Conservation (phyloP, 2,888 invertebrate species). For the Lasioglossum oenotherae region DNA sequence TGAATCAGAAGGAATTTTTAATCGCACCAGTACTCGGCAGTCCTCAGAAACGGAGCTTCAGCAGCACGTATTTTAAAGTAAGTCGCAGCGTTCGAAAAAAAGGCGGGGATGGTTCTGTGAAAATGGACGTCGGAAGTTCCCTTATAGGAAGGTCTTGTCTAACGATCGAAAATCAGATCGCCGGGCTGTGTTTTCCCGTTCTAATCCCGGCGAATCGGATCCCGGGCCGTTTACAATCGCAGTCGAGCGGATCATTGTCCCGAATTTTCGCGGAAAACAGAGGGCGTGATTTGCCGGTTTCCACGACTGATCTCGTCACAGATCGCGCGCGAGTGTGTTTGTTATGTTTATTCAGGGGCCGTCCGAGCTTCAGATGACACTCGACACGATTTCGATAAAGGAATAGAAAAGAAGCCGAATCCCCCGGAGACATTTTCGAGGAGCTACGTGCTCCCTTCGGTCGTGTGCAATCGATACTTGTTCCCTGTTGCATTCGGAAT, state of each 20-base stretch:
- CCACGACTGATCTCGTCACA: neutral
- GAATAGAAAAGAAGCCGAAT: conserved; percentile 34
- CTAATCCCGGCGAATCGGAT: neutral
- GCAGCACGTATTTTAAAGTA: too few relatives aligned
- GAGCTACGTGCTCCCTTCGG: neutral
- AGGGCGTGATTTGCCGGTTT: neutral
- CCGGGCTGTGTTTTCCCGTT: neutral
- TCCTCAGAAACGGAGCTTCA: too few relatives aligned
- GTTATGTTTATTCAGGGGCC: conserved; percentile 12
- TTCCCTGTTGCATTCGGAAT: neutral
- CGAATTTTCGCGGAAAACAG: neutral
- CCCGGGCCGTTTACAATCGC: neutral
- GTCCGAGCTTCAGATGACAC: conserved; percentile 21
- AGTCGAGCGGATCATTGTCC: neutral
- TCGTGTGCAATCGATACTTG: conserved; percentile 20
- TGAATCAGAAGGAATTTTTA: too few relatives aligned
- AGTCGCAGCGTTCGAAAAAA: neutral
- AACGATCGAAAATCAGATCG: neutral
- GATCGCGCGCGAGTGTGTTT: neutral
- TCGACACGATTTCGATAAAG: conserved; percentile 25
- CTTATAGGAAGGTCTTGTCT: neutral
- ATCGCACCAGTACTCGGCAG: too few relatives aligned
- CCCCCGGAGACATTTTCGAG: conserved; percentile 33
- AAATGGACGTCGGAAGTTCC: neutral
- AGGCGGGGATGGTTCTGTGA: neutral